Percentiles rank a stretch among this genome's conserved stretches.
phyloP scores from a whole-genome alignment of 1,140 invertebrate species.

The Alviniconcha marisindica region DNA sequence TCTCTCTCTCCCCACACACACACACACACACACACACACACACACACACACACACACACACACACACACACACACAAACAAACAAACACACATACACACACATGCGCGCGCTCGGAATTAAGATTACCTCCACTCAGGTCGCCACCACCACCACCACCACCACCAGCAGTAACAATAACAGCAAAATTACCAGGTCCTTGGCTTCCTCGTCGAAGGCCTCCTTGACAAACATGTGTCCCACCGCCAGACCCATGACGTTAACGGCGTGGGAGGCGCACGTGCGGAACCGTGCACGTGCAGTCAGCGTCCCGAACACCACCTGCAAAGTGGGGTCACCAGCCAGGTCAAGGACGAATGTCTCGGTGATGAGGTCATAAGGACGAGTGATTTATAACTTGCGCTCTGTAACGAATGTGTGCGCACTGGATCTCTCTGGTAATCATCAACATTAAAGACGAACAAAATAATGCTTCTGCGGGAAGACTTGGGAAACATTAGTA shows the following conservation, averaged over 20 bases:
- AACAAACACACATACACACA: slow-evolving; percentile 10
- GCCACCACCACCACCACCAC: too few species aligned
- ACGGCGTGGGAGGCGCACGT: slow-evolving; percentile 88
- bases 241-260: slow-evolving; percentile 90
- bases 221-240: slow-evolving; percentile 95
- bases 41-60: not conserved
- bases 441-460: too few species aligned
- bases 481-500: too few species aligned
- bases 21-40: not conserved
- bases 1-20: too few species aligned
- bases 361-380: too few species aligned
- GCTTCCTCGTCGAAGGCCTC: slow-evolving; percentile 89
- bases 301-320: slow-evolving; percentile 83
- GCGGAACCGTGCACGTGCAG: slow-evolving; percentile 86
- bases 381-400: too few species aligned
- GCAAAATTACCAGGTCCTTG: slow-evolving; percentile 80
- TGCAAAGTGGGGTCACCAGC: slow-evolving; percentile 50
- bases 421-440: too few species aligned
- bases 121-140: too few species aligned
- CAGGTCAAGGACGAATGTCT: not conserved
- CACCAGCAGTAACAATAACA: too few species aligned
- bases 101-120: not conserved
- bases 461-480: too few species aligned
- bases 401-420: too few species aligned
- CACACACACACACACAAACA: not conserved